A percentile compares a stretch with the other conserved stretches of the same genome.
Evolutionary conservation across 1,140 invertebrate genomes (phyloP).

Genomic region (Ladona fulva): DNA sequence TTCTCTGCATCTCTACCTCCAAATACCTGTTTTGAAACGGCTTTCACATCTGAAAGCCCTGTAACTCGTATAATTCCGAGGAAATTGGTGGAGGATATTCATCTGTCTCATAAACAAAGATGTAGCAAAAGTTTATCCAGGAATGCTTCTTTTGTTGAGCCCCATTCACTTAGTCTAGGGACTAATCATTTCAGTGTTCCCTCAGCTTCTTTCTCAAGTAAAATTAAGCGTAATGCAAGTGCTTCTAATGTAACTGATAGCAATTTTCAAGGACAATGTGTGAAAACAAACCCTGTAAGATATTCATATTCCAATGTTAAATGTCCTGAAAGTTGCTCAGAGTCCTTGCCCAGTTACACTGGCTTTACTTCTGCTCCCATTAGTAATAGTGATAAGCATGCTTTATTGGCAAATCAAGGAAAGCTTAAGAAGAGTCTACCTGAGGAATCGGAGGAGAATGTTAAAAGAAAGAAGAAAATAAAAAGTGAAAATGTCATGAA

Average conservation of each 20-base stretch:
- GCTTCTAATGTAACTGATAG: background rate
- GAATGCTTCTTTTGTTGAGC: background rate
- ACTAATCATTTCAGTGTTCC: background rate
- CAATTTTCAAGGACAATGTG: background rate
- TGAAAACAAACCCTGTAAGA: background rate
- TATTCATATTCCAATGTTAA: background rate
- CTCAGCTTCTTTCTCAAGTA: background rate
- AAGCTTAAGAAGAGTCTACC: background rate
- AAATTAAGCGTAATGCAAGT: background rate
- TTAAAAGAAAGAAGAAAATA: background rate
- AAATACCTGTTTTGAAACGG: conserved; percentile 35
- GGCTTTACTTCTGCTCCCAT: no score
- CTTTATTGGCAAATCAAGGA: background rate
- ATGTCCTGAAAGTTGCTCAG: no score
- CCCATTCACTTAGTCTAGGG: background rate
- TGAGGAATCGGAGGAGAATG: background rate
- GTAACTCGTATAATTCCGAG: conserved; percentile 30
- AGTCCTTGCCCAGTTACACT: no score
- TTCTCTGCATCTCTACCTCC: conserved; percentile 19
- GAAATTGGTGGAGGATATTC: background rate
- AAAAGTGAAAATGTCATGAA: background rate
- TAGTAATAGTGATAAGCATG: no score
- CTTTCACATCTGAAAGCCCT: conserved; percentile 35
- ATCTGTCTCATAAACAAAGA: background rate
- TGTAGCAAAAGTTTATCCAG: background rate